phyloP scores from a whole-genome alignment of 2,797 vertebrate genomes.

The Parauchenoglanis ngamensis region DNA sequence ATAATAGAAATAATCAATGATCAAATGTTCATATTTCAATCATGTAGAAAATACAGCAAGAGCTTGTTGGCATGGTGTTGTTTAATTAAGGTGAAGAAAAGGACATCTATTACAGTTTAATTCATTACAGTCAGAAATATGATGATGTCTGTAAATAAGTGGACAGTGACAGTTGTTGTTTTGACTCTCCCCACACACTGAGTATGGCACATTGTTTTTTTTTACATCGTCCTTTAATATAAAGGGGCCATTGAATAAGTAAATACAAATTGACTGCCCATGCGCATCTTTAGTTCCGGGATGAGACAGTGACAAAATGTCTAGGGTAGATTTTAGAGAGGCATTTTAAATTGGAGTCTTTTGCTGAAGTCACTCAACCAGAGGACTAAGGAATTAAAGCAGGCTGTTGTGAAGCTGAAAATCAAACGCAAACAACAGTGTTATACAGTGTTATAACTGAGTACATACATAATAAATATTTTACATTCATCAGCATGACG shows the following conservation, averaged over 20 bases:
- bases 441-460: background rate
- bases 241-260: background rate
- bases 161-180: background rate
- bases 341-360: background rate
- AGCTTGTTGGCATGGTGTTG: background rate
- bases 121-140: background rate
- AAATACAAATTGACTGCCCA: background rate
- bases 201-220: background rate
- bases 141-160: background rate
- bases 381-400: background rate
- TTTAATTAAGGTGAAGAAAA: conserved; percentile 3
- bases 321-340: background rate
- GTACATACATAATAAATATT: background rate
- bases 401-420: background rate
- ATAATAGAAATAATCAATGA: background rate
- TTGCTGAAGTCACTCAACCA: background rate
- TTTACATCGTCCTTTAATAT: background rate
- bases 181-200: background rate
- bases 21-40: background rate
- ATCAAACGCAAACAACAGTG: background rate
- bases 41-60: background rate
- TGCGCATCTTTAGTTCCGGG: background rate
- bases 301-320: background rate
- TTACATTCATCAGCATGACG: too few relatives aligned
- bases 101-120: background rate